phyloP scores from a whole-genome alignment of 2,888 invertebrate species.

The Troides aeacus region DNA sequence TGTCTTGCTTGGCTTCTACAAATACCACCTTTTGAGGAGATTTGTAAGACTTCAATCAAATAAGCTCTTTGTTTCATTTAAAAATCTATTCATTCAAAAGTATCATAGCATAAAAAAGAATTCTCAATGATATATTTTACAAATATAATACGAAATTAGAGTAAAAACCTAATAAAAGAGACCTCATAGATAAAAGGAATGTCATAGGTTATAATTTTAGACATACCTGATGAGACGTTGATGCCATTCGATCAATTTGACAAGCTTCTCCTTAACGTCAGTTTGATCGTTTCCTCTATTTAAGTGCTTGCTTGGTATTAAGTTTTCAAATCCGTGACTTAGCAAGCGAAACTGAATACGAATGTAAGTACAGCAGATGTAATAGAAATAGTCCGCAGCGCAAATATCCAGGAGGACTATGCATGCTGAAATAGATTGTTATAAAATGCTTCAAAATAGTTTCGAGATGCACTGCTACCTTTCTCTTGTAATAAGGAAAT shows the following conservation, averaged over 20 bases:
- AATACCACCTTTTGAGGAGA: too few relatives aligned
- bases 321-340: constrained; percentile 40
- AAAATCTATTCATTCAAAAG: too few relatives aligned
- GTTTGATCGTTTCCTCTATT: not conserved
- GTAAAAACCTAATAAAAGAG: too few relatives aligned
- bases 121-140: not conserved
- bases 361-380: constrained; percentile 48
- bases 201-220: not conserved
- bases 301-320: constrained; percentile 31
- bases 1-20: too few relatives aligned
- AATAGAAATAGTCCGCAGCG: constrained; percentile 48
- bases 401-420: constrained; percentile 44
- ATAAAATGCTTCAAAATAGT: too few relatives aligned
- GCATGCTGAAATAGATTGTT: constrained; percentile 41
- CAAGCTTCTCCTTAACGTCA: constrained; percentile 15
- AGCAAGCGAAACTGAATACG: constrained; percentile 46
- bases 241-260: constrained; percentile 18
- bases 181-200: too few relatives aligned
- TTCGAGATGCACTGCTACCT: too few relatives aligned
- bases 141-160: too few relatives aligned
- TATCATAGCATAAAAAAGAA: too few relatives aligned
- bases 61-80: too few relatives aligned
- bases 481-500: too few relatives aligned
- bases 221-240: constrained; percentile 21
- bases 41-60: too few relatives aligned